A percentile compares a stretch with the other conserved stretches of the same genome.
Evolutionary conservation across 2,113 vertebrate genomes (phyloP).

Genomic region (Casuarius casuarius): DNA sequence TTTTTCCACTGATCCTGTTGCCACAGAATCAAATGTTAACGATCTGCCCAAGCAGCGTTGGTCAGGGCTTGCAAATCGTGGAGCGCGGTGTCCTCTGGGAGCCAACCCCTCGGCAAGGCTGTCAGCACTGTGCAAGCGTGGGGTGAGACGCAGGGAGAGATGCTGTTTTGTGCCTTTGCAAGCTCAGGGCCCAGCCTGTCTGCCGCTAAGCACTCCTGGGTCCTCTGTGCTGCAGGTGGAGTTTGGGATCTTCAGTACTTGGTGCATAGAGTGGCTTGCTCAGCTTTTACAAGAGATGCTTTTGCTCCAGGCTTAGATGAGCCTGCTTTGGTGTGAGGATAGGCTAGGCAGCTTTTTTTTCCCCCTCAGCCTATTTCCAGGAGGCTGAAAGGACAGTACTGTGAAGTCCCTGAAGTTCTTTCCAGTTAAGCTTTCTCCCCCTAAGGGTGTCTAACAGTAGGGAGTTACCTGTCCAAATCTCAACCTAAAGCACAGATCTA

Average conservation of each 20-base stretch:
- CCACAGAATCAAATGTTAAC: not conserved
- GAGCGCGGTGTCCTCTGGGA: fast-evolving
- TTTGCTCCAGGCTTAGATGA: not conserved
- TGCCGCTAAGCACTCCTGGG: not conserved
- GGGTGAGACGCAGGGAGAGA: not conserved
- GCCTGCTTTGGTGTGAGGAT: not conserved
- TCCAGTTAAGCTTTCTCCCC: not conserved
- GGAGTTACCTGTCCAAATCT: not conserved
- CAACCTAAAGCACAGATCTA: not conserved
- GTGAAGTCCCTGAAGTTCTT: not conserved
- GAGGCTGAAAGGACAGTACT: not conserved
- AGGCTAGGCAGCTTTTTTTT: not conserved
- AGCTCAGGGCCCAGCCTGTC: not conserved
- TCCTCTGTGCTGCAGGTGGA: not conserved
- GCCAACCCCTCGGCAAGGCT: not conserved
- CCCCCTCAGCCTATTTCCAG: not conserved
- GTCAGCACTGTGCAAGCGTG: not conserved
- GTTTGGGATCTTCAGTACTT: not conserved
- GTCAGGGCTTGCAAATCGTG: not conserved
- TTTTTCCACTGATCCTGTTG: not conserved
- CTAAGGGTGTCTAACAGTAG: not conserved
- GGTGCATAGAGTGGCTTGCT: not conserved
- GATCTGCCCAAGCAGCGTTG: not conserved
- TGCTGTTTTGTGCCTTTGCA: not conserved
- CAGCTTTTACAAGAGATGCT: not conserved